phyloP scores from a whole-genome alignment of 2,113 vertebrate species.

The Peromyscus leucopus region DNA sequence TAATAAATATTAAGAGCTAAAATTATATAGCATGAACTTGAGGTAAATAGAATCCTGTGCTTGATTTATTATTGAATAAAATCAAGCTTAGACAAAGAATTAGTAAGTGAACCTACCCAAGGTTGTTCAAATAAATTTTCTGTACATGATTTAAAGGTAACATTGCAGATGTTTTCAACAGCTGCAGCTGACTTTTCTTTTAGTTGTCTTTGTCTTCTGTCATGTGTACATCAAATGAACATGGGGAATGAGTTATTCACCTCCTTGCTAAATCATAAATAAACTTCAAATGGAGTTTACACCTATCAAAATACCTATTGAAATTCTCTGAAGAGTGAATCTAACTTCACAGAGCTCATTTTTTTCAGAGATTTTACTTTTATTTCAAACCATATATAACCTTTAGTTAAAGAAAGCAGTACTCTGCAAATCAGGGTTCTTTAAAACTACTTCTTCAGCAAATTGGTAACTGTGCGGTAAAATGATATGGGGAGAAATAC shows the following conservation, averaged over 20 bases:
- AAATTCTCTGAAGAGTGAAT: slow-evolving; percentile 19
- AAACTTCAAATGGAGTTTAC: background rate
- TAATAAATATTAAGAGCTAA: slow-evolving; percentile 13
- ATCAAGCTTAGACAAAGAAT: background rate
- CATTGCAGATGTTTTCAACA: slow-evolving; percentile 1
- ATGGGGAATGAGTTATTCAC: background rate
- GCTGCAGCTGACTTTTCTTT: background rate
- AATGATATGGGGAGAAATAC: slow-evolving; percentile 28
- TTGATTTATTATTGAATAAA: background rate
- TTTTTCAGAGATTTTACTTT: slow-evolving; percentile 15
- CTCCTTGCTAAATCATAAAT: background rate
- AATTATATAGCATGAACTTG: slow-evolving; percentile 1
- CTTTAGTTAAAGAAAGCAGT: slow-evolving; percentile 48
- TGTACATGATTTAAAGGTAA: background rate
- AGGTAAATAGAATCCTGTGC: background rate
- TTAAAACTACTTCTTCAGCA: slow-evolving; percentile 75
- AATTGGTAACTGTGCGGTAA: slow-evolving; percentile 57
- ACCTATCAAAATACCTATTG: background rate
- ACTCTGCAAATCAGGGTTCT: slow-evolving; percentile 59
- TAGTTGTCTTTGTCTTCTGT: slow-evolving; percentile 25
- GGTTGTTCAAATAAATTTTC: background rate
- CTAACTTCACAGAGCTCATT: background rate
- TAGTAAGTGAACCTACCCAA: background rate
- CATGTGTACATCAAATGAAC: background rate
- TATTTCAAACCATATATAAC: slow-evolving; percentile 8